Base-by-base conservation (phyloP, 2,888 invertebrate genomes). In the Siphonodentalium dalli region DNA sequence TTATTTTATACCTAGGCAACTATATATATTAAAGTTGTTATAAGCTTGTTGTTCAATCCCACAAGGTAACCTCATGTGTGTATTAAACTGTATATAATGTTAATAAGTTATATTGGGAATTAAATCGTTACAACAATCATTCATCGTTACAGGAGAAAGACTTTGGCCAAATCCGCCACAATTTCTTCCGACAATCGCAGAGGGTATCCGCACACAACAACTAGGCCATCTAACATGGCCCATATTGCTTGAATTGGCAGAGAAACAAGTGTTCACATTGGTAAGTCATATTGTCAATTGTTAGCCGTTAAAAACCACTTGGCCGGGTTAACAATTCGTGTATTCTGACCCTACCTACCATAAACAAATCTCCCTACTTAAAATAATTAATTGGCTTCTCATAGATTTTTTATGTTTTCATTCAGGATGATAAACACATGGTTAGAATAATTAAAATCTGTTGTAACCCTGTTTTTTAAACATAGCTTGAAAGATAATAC, bases 141-240 rank as follows among this genome's bases (percentile, higher is more conserved):
- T 31, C n/a, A 4, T 11, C n/a, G 20, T 35, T 6, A 6, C 48
- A 74, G 72, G 69, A 21, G 57, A 69, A 37, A 59, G 80, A 39
- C 56, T 80, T 49, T 82, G 82, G 82, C 68, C 74, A n/a, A 70
- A 79, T 26, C 80, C 80, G 9, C 79, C 81, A 1, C 58, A 65
- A 46, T 80, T 80, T 60, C 54, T 83, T 8, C 57, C 75, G 43
- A 83, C 83, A 4, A 77, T 83, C 21, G 84, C 83, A 13, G 84
- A 84, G 54, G 83, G 81, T 15, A 81, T 84, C 18, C 67, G 81
- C 23, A 67, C 79, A 3, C 82, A 83, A 39, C 79, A 79, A 58
- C 68, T 82, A n/a, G 84, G 84, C 23, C 63, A 80, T 3, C 40
- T 81, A 15, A 83, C 83, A 20, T 82, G 82, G 63, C 83, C 83